Base-by-base conservation (phyloP, 2,797 vertebrate genomes). In the Melanotaenia parkinsoni region DNA sequence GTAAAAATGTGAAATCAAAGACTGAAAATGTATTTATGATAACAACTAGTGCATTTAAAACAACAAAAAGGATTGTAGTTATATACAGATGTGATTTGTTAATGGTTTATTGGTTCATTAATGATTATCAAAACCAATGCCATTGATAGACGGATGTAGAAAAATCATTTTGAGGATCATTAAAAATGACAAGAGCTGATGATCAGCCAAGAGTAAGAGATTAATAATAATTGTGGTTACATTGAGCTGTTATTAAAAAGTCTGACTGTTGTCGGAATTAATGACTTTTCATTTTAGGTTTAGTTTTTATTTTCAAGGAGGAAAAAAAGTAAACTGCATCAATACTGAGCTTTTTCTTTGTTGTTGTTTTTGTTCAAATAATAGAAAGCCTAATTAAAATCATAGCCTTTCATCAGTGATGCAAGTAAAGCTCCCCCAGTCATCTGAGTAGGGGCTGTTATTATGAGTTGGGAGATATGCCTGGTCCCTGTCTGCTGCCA, bases 371-470 rank as follows among this genome's bases (percentile, higher is more conserved):
- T 47, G 18, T 47, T 22, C 20, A 50, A n/a, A 50, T 22, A 22
- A 22, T 3, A 3, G 8, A 50, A 22, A 50, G 8, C 47, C 47
- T 22, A 4, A 50, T 50, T 3, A 10, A 22, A 47, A 50, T 22
- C 8, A 50, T 22, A 50, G 54, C 12, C 0, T 74, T 35, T 26
- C 40, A 8, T 22, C 26, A 32, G 51, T 12, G 43, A 70, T 53
- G 57, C 16, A 56, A 47, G 13, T 9, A 12, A 28, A 22, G 26
- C 18, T 22, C 35, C 8, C 5, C 5, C 86, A 70, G 81, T 78
- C 35, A 58, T 45, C 58, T 33, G 66, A 74, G 70, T 76, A 77
- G 67, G 78, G 65, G 20, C 20, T 84, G 77, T 77, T 73, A 86
- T 58, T 69, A 35, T 68, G 64, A 57, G 54, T 61, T 70, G 56